Evolutionary conservation across 2,888 invertebrate species (phyloP), one percentile per base, ranked within the genome.

Genomic region (Phanerotoma sp.): DNA sequence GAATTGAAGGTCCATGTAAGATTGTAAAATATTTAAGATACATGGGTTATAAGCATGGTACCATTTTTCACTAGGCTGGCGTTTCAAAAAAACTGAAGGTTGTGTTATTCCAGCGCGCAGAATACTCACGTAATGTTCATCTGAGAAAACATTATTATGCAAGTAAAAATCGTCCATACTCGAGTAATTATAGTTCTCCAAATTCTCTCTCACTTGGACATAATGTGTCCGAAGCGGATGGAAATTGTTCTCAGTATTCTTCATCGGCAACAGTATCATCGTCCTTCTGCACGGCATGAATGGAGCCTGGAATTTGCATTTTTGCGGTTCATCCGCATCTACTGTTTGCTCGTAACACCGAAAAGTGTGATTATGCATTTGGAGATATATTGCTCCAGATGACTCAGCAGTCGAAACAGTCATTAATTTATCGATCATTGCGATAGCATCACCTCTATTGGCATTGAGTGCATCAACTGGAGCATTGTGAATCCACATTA

Each of bases 401-500:
- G 66, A 7, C 40, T 44, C 28, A 13, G 15, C 6, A 3, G 11
- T 25, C 11, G 25, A 25, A 28, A 44, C 28, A 13, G 28, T 28
- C 5, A 44, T 25, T 11, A 44, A n/a, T 6, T 10, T 13, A 44
- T 44, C 25, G 25, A 44, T 44, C 9, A 25, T 25, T 13, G 9
- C 3, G 3, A 44, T 44, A 28, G 63, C 57, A 42, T 9, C 5
- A 21, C 32, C n/a, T n/a, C 1, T 11, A 21, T 25, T 28, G 3
- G n/a, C 44, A n/a, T 13, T 22, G n/a, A 49, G 5, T 21, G 15
- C 25, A 25, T 56, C 46, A 21, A 48, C 32, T 3, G 73, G 74
- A 37, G 66, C 77, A 44, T 74, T 44, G 40, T 73, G 57, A n/a
- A 77, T 63, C 77, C 76, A 78, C n/a, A 57, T 75, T 33, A 77